Evolutionary conservation across 2,113 vertebrate genomes (phyloP).

Genomic region (Sceloporus undulatus): DNA sequence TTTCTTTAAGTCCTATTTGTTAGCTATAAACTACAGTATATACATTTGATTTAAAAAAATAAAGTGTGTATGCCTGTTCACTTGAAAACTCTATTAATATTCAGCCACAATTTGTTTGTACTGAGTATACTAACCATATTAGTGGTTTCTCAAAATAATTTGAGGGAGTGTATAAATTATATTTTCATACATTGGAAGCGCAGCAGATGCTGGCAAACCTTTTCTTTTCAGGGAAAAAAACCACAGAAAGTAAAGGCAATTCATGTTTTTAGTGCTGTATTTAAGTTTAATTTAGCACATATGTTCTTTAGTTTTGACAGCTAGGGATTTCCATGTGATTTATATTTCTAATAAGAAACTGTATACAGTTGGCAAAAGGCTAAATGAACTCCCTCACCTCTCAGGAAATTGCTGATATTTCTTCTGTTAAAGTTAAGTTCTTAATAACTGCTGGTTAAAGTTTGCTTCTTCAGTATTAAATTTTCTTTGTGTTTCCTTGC

Average conservation of each 20-base stretch:
- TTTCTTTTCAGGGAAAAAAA: neutral
- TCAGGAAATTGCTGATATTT: neutral
- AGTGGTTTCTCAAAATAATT: neutral
- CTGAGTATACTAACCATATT: neutral
- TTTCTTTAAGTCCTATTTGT: neutral
- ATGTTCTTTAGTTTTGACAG: conserved; percentile 10
- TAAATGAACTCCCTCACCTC: neutral
- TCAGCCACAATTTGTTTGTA: neutral
- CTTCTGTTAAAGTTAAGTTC: neutral
- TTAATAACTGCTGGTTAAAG: neutral
- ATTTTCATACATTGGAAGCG: conserved; percentile 44
- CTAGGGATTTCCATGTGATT: neutral
- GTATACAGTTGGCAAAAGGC: neutral
- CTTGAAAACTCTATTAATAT: neutral
- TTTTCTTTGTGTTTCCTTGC: neutral
- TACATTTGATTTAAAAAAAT: neutral
- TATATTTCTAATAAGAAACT: conserved; percentile 32
- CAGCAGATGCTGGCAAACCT: conserved; percentile 32
- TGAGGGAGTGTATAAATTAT: conserved; percentile 11
- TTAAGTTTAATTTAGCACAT: neutral
- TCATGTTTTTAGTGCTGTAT: conserved; percentile 2
- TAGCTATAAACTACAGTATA: neutral
- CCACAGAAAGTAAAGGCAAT: conserved; percentile 32
- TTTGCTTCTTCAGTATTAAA: conserved; percentile 23
- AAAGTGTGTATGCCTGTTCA: neutral